Percentiles rank a stretch among this genome's conserved stretches.
These are phyloP conservation scores for Seira sanloemensis DNA, from an alignment of 2,888 invertebrate genomes.

Conservation along the genomic window DNA sequence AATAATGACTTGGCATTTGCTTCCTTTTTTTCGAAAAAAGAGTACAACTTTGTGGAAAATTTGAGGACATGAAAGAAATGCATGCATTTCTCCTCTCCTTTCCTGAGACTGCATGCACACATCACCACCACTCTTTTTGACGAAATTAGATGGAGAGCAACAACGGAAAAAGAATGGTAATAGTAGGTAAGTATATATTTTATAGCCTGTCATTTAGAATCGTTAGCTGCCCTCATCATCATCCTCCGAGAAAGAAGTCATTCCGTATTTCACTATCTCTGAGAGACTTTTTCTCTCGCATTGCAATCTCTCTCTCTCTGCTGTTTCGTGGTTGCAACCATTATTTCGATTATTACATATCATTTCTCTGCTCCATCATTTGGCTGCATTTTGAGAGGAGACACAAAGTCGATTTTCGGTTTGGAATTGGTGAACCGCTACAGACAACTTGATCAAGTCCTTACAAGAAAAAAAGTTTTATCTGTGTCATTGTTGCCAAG, in stretches of 20 bases:
- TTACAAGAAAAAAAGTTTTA: no score
- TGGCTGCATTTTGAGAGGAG: background rate
- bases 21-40: background rate
- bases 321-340: background rate
- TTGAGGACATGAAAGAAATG: background rate
- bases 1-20: background rate
- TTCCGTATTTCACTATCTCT: background rate
- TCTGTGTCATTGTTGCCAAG: no score
- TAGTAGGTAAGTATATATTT: background rate
- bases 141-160: background rate
- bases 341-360: slow-evolving; percentile 1
- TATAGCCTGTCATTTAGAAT: slow-evolving; percentile 57
- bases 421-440: no score
- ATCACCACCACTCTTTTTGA: background rate
- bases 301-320: background rate
- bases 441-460: no score
- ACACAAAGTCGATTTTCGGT: background rate
- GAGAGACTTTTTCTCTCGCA: background rate
- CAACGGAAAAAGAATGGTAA: background rate
- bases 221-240: slow-evolving; percentile 37
- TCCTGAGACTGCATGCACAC: background rate
- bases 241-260: slow-evolving; percentile 6
- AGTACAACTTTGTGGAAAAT: background rate
- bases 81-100: background rate
- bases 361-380: background rate